Evolutionary conservation across 1,140 invertebrate genomes (phyloP), one percentile per base, ranked within the genome.

Genomic region (Carposina sasakii): DNA sequence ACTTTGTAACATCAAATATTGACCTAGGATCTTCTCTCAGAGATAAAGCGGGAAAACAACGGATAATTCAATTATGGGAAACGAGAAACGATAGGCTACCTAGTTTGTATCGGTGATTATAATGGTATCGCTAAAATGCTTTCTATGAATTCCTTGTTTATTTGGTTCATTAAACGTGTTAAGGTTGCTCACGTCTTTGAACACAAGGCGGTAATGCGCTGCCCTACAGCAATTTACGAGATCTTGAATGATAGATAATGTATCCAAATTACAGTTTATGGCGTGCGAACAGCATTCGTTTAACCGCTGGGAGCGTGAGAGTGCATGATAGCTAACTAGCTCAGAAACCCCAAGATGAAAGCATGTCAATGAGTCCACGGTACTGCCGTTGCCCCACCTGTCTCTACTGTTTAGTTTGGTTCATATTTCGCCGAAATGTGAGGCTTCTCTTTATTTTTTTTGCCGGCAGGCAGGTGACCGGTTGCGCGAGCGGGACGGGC

Each of bases 361-460:
- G 36, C 19, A 39, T 39, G 19, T 39, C 36, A 39, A 39, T 10
- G 20, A 12, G 36, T n/a, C n/a, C n/a, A n/a, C 19, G 24, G 6
- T 28, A 5, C 24, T 28, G 24, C 24, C 24, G 19, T 34, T 34
- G 33, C 19, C 10, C 36, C 36, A 16, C 13, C 33, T 13, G 54
- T 67, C 64, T 54, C 60, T 59, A 65, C 41, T 61, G 56, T 73
- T 70, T 71, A 54, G 55, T 68, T 68, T 63, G 65, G 67, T 63
- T 76, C 57, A 63, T 63, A 67, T 76, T 81, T 81, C 76, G 71
- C 50, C 71, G 75, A 78, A 81, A 77, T 74, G 60, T 72, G 60
- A 69, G 67, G 67, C 71, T 72, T 69, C 71, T 68, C 54, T 67
- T 69, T 36, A 71, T 75, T 79, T 81, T 76, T 74, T 75, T 81